A percentile compares a stretch with the other conserved stretches of the same genome.
Evolutionary conservation across 2,888 invertebrate species (phyloP).

Genomic region (Beris chalybata): DNA sequence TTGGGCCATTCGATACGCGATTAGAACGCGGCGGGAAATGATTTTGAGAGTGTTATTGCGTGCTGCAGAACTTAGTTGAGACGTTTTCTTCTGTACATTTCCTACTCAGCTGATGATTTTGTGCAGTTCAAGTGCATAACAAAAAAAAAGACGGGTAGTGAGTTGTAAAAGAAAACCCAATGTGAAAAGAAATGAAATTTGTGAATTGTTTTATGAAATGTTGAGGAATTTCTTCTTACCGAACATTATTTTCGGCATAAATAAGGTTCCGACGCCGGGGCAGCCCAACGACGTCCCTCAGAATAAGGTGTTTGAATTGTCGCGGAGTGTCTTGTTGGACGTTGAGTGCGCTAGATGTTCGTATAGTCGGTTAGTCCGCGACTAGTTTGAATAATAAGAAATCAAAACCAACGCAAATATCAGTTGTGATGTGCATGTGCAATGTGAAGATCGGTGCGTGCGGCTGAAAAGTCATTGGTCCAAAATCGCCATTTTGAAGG

Average conservation of each 20-base stretch:
- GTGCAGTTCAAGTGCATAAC: constrained; percentile 20
- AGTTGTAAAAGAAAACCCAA: background rate
- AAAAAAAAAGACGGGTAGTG: background rate
- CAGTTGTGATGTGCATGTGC: constrained; percentile 10
- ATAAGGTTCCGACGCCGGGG: background rate
- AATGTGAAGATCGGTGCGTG: constrained; percentile 7
- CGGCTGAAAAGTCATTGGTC: too few relatives aligned
- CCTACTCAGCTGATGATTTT: background rate
- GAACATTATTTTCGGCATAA: constrained; percentile 23
- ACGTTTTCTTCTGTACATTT: background rate
- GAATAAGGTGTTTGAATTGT: too few relatives aligned
- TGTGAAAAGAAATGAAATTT: constrained; percentile 13
- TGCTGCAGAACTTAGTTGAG: background rate
- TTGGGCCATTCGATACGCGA: background rate
- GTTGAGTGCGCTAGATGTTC: background rate
- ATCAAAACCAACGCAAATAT: background rate
- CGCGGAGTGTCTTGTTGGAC: constrained; percentile 15
- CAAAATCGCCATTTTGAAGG: too few relatives aligned
- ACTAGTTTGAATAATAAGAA: background rate
- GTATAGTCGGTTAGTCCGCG: too few relatives aligned
- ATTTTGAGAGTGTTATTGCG: too few relatives aligned
- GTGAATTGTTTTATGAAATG: constrained; percentile 8
- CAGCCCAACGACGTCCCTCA: too few relatives aligned
- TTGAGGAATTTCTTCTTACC: constrained; percentile 17
- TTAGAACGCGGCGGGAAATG: background rate